Evolutionary conservation across 2,113 vertebrate genomes (phyloP), one percentile per base, ranked within the genome.

Genomic region (Hemicordylus capensis): DNA sequence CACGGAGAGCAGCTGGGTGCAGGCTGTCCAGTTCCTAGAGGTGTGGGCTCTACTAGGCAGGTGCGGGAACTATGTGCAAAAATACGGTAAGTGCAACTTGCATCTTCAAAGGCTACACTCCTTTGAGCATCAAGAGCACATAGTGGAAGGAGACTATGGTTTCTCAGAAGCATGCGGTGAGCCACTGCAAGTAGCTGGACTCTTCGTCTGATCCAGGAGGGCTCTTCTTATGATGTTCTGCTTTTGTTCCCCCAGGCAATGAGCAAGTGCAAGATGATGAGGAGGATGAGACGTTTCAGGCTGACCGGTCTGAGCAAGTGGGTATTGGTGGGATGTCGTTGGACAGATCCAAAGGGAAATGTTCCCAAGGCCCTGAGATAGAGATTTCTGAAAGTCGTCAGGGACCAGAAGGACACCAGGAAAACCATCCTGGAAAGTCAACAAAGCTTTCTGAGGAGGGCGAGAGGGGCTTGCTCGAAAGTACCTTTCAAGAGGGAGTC

Each of bases 201-300:
- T n/a, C n/a, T 48, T 17, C 2, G 44, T 31, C 28, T 19, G 44
- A 48, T 26, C 1, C 44, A 48, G 12, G 2, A 48, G 44, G 28
- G 48, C n/a, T 34, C 19, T 3, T n/a, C 31, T 46, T 31, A 2
- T 3, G 4, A 61, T 59, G 19, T 61, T 14, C 26, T 34, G 7
- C 76, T 58, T 72, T 59, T 44, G 54, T 59, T 26, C 9, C 31
- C 42, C 11, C 66, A 85, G 84, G 84, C 66, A 85, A 85, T 11
- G 84, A 85, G 24, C 84, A 85, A 51, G 66, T 78, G 14, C 84
- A 78, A 48, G 84, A 85, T 12, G 76, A 85, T 0, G 75, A 78
- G 2, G 83, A 85, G 2, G 82, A 84, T 10, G 51, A 83, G n/a
- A 46, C 37, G 9, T 78, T 70, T 34, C 75, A 59, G 42, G 4